These are phyloP conservation scores for Falco columbarius DNA, from an alignment of 2,797 vertebrate genomes.

Conservation along the genomic window DNA sequence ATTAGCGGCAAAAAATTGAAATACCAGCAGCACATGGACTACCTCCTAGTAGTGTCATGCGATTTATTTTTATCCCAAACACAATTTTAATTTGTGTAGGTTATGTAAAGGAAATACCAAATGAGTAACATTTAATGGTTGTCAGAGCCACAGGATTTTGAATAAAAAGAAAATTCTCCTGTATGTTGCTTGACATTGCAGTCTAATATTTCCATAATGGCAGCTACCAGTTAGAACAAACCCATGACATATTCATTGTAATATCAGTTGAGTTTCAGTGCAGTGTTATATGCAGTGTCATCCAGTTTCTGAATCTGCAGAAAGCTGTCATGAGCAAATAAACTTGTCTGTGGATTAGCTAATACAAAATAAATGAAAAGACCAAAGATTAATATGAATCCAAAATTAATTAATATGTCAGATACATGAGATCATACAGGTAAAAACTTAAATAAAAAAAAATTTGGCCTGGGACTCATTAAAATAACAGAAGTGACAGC, in stretches of 20 bases:
- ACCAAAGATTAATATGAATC: background rate
- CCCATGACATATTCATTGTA: background rate
- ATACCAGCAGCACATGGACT: background rate
- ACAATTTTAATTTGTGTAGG: background rate
- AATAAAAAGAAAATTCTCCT: background rate
- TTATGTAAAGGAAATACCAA: background rate
- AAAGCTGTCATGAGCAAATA: background rate
- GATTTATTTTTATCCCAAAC: background rate
- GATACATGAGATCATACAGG: background rate
- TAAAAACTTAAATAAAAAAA: background rate
- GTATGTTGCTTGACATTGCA: background rate
- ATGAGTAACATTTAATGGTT: background rate
- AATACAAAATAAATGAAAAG: background rate
- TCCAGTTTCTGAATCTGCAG: background rate
- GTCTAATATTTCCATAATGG: background rate
- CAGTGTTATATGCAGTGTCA: background rate
- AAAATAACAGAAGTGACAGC: background rate
- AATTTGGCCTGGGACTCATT: accelerated
- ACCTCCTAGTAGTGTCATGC: background rate
- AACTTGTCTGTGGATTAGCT: background rate
- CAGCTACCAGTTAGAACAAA: background rate
- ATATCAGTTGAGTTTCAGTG: background rate
- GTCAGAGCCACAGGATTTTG: background rate
- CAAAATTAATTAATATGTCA: background rate
- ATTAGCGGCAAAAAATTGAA: background rate